Conservation (phyloP, 1,140 invertebrate genomes). For the Pantala flavescens region DNA sequence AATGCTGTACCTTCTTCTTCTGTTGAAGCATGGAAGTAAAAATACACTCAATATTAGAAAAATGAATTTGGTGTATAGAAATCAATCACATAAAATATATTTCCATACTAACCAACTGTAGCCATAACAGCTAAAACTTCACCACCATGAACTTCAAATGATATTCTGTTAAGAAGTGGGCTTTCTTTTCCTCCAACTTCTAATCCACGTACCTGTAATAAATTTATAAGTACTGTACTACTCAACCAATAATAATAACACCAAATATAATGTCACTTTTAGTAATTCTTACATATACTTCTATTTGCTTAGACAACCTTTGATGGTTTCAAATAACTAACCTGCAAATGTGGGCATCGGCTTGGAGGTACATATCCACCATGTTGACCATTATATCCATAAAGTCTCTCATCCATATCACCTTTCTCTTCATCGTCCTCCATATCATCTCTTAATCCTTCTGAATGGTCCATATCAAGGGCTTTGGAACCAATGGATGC, state of each 20-base stretch:
- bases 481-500: not conserved
- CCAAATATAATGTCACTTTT: no score
- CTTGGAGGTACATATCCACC: not conserved
- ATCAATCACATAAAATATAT: no score
- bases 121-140: constrained; percentile 84
- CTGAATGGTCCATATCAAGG: not conserved
- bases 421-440: not conserved
- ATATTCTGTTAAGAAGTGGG: constrained; percentile 54
- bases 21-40: constrained; percentile 21
- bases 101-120: constrained; percentile 44
- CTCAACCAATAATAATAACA: no score
- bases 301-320: no score
- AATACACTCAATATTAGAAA: not conserved
- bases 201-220: constrained; percentile 50
- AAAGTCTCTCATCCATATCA: not conserved
- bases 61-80: no score
- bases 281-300: not conserved
- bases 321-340: constrained; percentile 27
- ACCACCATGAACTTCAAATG: constrained; percentile 75
- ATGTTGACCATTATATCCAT: constrained; percentile 3
- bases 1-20: constrained; percentile 68
- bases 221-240: no score
- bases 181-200: constrained; percentile 31
- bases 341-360: constrained; percentile 47
- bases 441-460: not conserved